Evolutionary conservation across 2,797 vertebrate species (phyloP).

Genomic region (Remorina albescens): DNA sequence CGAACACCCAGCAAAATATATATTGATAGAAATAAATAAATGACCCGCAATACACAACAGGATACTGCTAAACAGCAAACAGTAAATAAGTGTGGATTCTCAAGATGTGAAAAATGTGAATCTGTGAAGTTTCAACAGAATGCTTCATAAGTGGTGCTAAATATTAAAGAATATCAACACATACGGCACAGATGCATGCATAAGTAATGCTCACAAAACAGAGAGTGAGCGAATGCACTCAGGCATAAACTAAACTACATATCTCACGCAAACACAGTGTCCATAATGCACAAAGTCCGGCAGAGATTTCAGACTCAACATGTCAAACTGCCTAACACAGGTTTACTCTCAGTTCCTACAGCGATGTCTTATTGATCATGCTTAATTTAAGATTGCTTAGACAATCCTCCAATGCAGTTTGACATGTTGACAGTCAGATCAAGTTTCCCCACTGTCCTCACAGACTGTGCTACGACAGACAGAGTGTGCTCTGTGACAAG

Average conservation of each 20-base stretch:
- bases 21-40: conserved; percentile 65
- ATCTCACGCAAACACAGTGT: conserved; percentile 13
- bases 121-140: conserved; percentile 60
- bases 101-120: conserved; percentile 57
- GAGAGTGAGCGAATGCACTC: conserved; percentile 12
- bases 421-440: conserved; percentile 47
- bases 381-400: conserved; percentile 35
- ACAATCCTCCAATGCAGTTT: conserved; percentile 19
- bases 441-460: conserved; percentile 39
- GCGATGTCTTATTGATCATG: conserved; percentile 18
- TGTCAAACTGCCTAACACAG: conserved; percentile 24
- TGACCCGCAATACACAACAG: conserved; percentile 46
- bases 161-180: conserved; percentile 40
- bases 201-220: conserved; percentile 39
- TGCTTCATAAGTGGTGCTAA: conserved; percentile 51
- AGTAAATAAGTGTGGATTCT: conserved; percentile 59
- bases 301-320: conserved; percentile 41
- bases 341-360: conserved; percentile 9
- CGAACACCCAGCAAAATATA: conserved; percentile 57
- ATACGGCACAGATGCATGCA: conserved; percentile 37
- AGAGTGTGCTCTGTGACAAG: conserved; percentile 19
- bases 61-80: conserved; percentile 42
- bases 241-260: background rate
- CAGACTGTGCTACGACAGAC: conserved; percentile 31
- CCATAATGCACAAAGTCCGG: conserved; percentile 20